Evolutionary conservation across 2,797 vertebrate genomes (phyloP).

Genomic region (Columba guinea): DNA sequence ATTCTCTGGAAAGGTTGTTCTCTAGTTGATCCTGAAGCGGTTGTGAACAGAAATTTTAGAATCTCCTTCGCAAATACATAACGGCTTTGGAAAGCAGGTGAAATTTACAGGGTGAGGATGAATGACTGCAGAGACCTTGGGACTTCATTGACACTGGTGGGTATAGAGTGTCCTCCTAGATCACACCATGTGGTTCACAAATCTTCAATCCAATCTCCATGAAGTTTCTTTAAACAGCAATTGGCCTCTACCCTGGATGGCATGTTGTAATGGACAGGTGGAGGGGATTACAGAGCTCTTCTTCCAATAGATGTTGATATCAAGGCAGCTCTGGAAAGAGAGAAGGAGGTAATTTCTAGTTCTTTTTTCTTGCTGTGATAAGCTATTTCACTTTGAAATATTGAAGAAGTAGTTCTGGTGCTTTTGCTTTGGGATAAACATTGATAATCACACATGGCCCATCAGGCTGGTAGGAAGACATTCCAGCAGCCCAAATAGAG

Average conservation of each 20-base stretch:
- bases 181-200: background rate
- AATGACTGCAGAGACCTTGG: background rate
- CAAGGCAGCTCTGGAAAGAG: background rate
- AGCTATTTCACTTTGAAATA: background rate
- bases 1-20: background rate
- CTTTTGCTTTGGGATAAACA: background rate
- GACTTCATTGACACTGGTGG: background rate
- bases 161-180: background rate
- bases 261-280: background rate
- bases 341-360: background rate
- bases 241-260: background rate
- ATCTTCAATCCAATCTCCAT: background rate
- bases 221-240: background rate
- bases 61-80: background rate
- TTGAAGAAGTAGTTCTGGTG: background rate
- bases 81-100: background rate
- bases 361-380: background rate
- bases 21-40: background rate
- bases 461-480: background rate
- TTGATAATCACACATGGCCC: background rate
- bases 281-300: background rate
- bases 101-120: background rate
- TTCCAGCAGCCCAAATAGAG: background rate
- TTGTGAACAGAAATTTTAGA: background rate
- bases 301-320: background rate